A percentile compares a stretch with the other conserved stretches of the same genome.
phyloP scores from a whole-genome alignment of 2,113 vertebrate genomes.

The Chloropsis hardwickii region DNA sequence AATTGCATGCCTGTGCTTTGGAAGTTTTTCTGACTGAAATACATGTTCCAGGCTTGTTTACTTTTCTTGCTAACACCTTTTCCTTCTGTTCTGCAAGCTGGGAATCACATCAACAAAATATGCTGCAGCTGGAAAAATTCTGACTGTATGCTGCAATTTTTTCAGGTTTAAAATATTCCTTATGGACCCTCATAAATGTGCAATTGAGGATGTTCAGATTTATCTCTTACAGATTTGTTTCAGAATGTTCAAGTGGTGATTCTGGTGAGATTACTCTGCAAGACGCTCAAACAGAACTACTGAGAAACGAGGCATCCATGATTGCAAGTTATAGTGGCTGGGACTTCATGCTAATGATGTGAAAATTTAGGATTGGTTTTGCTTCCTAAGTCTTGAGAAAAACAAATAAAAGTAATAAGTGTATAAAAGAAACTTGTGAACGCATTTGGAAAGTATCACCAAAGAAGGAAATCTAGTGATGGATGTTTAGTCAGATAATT shows the following conservation, averaged over 20 bases:
- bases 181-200: neutral
- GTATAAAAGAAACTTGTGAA: neutral
- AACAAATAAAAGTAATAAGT: neutral
- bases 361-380: neutral
- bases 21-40: neutral
- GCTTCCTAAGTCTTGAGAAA: neutral
- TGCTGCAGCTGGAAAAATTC: neutral
- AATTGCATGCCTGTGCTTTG: neutral
- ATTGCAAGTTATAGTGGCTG: neutral
- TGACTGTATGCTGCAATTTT: neutral
- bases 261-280: neutral
- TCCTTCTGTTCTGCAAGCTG: neutral
- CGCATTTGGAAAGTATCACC: neutral
- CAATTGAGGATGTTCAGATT: neutral
- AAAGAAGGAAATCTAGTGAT: neutral
- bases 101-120: neutral
- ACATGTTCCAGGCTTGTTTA: neutral
- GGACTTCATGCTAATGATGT: neutral
- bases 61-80: neutral
- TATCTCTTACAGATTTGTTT: neutral
- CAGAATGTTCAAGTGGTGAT: neutral
- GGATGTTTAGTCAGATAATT: neutral
- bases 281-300: neutral
- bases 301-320: neutral
- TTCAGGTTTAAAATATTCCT: neutral